Percentiles rank a stretch among this genome's conserved stretches.
phyloP scores from a whole-genome alignment of 2,797 vertebrate genomes.

The Ispidina picta region DNA sequence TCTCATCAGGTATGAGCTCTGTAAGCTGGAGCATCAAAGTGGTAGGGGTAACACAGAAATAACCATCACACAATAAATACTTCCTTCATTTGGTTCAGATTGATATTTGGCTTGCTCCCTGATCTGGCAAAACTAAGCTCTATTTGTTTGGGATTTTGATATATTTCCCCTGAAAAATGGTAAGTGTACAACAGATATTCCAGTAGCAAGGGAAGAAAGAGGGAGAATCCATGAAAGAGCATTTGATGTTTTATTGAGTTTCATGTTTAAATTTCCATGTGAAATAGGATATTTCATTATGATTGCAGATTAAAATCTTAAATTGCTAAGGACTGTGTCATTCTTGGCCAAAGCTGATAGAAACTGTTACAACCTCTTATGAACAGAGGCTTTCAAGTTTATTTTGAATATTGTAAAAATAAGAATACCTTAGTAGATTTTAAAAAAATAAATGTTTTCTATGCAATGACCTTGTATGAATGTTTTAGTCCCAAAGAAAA shows the following conservation, averaged over 20 bases:
- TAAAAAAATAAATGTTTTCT: neutral
- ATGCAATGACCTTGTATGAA: neutral
- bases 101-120: neutral
- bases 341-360: neutral
- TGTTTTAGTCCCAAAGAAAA: slow-evolving; percentile 28
- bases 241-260: neutral
- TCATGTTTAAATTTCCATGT: neutral
- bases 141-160: neutral
- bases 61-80: neutral
- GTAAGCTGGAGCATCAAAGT: neutral
- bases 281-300: neutral
- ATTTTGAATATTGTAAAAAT: neutral
- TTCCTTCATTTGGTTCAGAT: neutral
- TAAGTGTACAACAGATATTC: neutral
- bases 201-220: neutral
- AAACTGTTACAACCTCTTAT: neutral
- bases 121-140: neutral
- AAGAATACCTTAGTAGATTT: neutral
- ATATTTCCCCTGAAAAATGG: neutral
- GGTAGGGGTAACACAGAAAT: neutral
- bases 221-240: neutral
- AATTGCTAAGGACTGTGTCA: neutral
- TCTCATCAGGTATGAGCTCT: neutral
- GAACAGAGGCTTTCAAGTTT: neutral
- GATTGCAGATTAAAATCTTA: neutral